These are phyloP conservation scores for Mimas tiliae DNA, from an alignment of 2,888 invertebrate genomes.

Conservation along the genomic window DNA sequence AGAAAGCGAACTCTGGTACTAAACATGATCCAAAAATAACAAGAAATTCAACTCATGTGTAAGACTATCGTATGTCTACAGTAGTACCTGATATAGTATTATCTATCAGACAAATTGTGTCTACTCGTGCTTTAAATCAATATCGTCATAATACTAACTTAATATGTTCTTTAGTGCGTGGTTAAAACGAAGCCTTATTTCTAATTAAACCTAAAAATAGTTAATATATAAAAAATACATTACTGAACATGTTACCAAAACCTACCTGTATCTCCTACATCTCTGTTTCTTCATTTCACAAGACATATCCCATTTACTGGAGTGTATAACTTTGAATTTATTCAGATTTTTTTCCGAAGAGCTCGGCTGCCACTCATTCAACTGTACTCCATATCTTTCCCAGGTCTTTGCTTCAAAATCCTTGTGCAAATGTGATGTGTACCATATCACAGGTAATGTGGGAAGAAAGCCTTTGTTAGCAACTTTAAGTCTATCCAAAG, in stretches of 20 bases:
- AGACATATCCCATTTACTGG: constrained; percentile 92
- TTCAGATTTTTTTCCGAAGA: constrained; percentile 87
- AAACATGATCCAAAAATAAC: too few relatives aligned
- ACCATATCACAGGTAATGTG: constrained; percentile 88
- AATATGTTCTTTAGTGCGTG: too few relatives aligned
- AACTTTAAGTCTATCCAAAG: constrained; percentile 83
- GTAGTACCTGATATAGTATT: too few relatives aligned
- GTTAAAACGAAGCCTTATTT: too few relatives aligned
- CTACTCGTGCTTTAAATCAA: too few relatives aligned
- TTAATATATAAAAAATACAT: too few relatives aligned
- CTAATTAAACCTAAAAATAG: too few relatives aligned
- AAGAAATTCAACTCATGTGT: too few relatives aligned
- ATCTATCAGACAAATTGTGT: too few relatives aligned
- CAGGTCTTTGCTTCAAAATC: constrained; percentile 78
- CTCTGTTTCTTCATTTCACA: constrained; percentile 72
- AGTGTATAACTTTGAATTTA: constrained; percentile 90
- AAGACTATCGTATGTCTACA: too few relatives aligned
- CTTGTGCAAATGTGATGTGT: constrained; percentile 84
- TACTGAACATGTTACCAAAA: background rate
- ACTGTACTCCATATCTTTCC: constrained; percentile 86
- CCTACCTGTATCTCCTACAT: constrained; percentile 62
- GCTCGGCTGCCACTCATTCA: constrained; percentile 89
- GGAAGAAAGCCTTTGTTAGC: constrained; percentile 85
- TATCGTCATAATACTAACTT: too few relatives aligned
- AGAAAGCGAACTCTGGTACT: too few relatives aligned